These are phyloP conservation scores for Eupithecia subfuscata DNA, from an alignment of 2,888 invertebrate genomes.

Conservation along the genomic window DNA sequence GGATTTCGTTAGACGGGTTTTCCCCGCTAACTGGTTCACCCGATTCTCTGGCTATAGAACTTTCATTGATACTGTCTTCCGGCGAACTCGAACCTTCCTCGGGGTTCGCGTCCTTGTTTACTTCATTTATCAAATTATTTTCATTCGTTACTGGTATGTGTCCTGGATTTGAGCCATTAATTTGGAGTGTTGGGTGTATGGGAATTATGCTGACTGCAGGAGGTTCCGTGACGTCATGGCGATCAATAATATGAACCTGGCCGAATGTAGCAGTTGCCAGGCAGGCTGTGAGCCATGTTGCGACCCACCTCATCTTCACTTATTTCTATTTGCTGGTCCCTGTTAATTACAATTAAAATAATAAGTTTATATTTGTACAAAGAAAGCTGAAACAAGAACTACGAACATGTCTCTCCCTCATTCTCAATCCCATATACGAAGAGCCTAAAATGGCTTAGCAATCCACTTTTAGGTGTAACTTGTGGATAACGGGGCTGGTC, in stretches of 20 bases:
- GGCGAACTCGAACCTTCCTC: not conserved
- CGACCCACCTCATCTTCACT: conserved; percentile 52
- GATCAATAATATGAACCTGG: conserved; percentile 23
- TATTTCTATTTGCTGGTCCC: conserved; percentile 34
- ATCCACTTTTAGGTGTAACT: not conserved
- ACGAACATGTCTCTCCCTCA: not conserved
- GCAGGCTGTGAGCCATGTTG: conserved; percentile 43
- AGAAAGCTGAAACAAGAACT: not conserved
- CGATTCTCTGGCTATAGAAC: not conserved
- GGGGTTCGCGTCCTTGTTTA: not conserved
- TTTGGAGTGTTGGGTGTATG: not conserved
- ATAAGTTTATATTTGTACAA: not conserved
- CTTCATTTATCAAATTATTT: conserved; percentile 6
- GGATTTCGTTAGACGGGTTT: not conserved
- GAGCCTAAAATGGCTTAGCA: not conserved
- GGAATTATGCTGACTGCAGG: not conserved
- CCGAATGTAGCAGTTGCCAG: conserved; percentile 37
- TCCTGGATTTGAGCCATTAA: not conserved
- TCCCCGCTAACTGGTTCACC: conserved; percentile 1
- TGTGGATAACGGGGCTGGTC: too few relatives aligned
- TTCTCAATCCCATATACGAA: not conserved
- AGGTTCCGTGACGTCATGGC: not conserved
- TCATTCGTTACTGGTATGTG: not conserved
- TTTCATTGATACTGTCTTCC: not conserved
- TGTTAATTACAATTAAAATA: conserved; percentile 35